Evolutionary conservation across 2,888 invertebrate genomes (phyloP), one percentile per base, ranked within the genome.

Genomic region (Pterostichus niger): DNA sequence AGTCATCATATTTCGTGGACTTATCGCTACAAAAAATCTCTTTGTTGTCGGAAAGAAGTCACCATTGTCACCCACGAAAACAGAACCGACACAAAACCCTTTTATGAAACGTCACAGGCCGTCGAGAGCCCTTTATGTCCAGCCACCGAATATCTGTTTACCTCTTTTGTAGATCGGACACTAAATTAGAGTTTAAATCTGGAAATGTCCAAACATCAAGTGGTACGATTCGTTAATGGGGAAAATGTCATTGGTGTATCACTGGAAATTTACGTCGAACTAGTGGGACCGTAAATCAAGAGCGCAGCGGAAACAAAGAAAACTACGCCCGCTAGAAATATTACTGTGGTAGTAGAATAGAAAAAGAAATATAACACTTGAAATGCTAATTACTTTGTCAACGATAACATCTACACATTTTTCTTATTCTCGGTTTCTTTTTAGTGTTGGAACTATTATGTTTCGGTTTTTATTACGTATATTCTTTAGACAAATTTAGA

Each of bases 111-210:
- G 44, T 71, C 35, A 44, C 40, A 15, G 10, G 75, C 11, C 24
- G 31, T n/a, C 11, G 11, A 77, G 33, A 17, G 13, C 76, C 76
- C 76, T 77, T 77, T 44, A 78, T 73, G 15, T 49, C 24, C 24
- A 40, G 49, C 73, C 24, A 73, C 49, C 49, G 56, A 77, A 78
- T 78, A 78, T 61, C 61, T 78, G 78, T 78, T 78, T 78, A 78
- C 59, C 59, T 73, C 49, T 24, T 78, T 78, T 78, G 46, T 59
- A 61, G 59, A 61, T 35, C 59, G 24, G 61, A 61, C 78, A 61
- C 40, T 78, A 78, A 78, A 78, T 78, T 78, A 77, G 13, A 77
- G 15, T 33, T 76, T 40, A 33, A 78, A 78, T 61, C 46, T 44
- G 40, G 31, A 78, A 61, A 56, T 78, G 78, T 78, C 78, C 78